These are phyloP conservation scores for Distichodus sexfasciatus DNA, from an alignment of 2,797 vertebrate genomes.

Conservation along the genomic window DNA sequence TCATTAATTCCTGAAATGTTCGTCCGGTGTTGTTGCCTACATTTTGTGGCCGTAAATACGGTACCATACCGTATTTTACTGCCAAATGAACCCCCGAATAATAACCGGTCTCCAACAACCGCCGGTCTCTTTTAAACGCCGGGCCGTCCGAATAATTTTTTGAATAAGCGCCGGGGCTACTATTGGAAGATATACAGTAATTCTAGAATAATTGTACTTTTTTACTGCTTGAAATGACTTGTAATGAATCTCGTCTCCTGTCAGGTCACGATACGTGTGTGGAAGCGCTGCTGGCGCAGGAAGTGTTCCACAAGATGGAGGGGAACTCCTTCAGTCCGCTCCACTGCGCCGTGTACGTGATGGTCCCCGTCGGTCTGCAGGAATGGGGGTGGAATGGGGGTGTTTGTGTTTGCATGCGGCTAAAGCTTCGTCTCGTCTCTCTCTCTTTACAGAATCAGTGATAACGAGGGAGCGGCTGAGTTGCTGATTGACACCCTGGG, in stretches of 20 bases:
- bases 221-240: neutral
- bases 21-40: too few relatives aligned
- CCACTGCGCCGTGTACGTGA: conserved; percentile 97
- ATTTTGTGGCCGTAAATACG: too few relatives aligned
- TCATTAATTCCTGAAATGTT: too few relatives aligned
- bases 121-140: too few relatives aligned
- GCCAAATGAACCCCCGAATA: too few relatives aligned
- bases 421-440: conserved; percentile 20
- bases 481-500: conserved; percentile 91
- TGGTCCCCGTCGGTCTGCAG: neutral
- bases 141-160: too few relatives aligned
- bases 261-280: conserved; percentile 94
- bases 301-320: conserved; percentile 84
- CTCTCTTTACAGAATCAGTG: conserved; percentile 82
- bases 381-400: neutral
- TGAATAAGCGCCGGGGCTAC: too few relatives aligned
- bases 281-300: conserved; percentile 89
- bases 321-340: conserved; percentile 94
- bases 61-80: too few relatives aligned
- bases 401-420: neutral
- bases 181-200: too few relatives aligned
- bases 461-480: conserved; percentile 93
- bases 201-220: too few relatives aligned
- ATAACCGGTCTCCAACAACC: too few relatives aligned
- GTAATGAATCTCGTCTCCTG: neutral